Base-by-base conservation (phyloP, 2,888 invertebrate species). In the Drymonia ruficornis region DNA sequence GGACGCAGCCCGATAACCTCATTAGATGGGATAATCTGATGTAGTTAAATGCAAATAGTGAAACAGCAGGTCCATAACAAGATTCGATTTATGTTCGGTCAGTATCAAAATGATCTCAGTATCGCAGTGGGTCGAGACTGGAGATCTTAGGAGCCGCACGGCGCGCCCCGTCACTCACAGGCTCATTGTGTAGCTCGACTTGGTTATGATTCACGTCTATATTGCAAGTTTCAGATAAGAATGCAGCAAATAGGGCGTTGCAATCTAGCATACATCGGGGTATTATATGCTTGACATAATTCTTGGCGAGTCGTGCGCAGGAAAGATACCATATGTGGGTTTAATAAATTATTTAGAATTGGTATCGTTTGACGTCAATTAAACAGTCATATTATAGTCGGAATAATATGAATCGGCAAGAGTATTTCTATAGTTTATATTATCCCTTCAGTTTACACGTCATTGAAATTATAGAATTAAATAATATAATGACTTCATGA, bases 221-320 rank as follows among this genome's bases (percentile, higher is more conserved):
- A 85, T 81, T 81, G 81, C 83, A 83, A 83, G 80, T 84, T 86
- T 76, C 72, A 81, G 89, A 89, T 89, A 88, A 89, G 86, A 87
- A 83, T 84, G 83, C 84, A 84, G 80, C 81, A 87, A 89, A 88
- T 87, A 84, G 89, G 86, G 81, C 90, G 86, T 82, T 87, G 84
- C 87, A 78, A 76, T 77, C 85, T 86, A 84, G 84, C 80, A 78
- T 59, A 64, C 68, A 76, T 76, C 75, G 67, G 69, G 65, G 66
- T 69, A 76, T 84, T 81, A 83, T 84, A 80, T 72, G 84, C 82
- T 82, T 84, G 86, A 87, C 87, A 88, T 80, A 81, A 83, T 85
- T 88, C 74, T 72, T 65, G 71, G 68, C 75, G 72, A 70, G 69
- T 70, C 67, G 74, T 78, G 79, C 76, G 74, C 52, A 78, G 78